A percentile compares a stretch with the other conserved stretches of the same genome.
Conservation (phyloP, 2,113 vertebrate genomes). For the Gulo gulo region DNA sequence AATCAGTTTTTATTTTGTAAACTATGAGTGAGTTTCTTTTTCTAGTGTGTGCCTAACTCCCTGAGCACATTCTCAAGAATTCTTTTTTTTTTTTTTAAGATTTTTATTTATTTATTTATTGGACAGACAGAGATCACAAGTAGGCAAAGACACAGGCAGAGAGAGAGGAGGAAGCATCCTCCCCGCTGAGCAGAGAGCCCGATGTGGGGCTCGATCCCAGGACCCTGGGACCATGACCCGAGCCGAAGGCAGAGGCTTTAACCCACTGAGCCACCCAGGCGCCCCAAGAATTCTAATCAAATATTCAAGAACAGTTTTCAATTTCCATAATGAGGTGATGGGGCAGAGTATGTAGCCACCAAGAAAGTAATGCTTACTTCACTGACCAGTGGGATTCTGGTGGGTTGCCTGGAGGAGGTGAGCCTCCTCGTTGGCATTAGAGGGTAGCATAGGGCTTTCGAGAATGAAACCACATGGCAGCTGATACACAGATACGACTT, state of each 20-base stretch:
- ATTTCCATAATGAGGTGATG: background rate
- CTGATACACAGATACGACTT: background rate
- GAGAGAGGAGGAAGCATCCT: no score
- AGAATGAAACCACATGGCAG: no score
- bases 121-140: no score
- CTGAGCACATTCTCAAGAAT: background rate
- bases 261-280: no score
- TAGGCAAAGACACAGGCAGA: no score
- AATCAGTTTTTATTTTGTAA: background rate
- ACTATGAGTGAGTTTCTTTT: background rate
- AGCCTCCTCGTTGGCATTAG: background rate
- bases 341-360: background rate
- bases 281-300: background rate
- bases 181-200: no score
- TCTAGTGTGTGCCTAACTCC: background rate
- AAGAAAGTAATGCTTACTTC: background rate
- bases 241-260: no score
- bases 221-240: no score
- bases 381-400: background rate
- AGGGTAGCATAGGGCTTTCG: background rate
- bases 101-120: no score
- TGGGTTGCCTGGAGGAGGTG: background rate
- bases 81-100: background rate
- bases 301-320: background rate
- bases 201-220: no score